Evolutionary conservation across 2,888 invertebrate genomes (phyloP), one percentile per base, ranked within the genome.

Genomic region (Microctonus aethiopoides): DNA sequence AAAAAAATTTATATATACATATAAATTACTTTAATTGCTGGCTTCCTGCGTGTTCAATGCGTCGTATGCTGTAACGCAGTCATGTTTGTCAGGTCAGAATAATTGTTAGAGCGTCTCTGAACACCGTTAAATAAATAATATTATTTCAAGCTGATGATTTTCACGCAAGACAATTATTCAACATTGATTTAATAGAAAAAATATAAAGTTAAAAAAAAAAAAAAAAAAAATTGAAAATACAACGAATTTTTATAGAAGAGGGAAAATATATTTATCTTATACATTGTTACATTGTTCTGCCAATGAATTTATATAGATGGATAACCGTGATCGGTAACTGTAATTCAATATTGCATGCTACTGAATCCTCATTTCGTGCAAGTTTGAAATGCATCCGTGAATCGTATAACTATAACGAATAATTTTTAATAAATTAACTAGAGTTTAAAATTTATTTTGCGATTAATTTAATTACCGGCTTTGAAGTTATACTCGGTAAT

Each of bases 391-490:
- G 71, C 68, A 76, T 74, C 60, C 70, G 65, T 64, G 66, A 60
- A 70, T 72, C 76, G 71, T 68, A 74, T 72, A 46, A 46, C 16
- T 72, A 72, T 72, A 72, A 68, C 62, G 70, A 68, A 72, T 75
- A 76, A 75, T 75, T 72, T 74, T 64, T n/a, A n/a, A 60, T 74
- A 68, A 75, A 74, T 75, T 75, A 68, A 66, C 10, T n/a, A 2
- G 24, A 16, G 22, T 29, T 59, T 22, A 32, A 22, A 64, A 22
- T 63, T 56, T n/a, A 29, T 52, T 7, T 69, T 67, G 34, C 63
- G 62, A 69, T 69, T 52, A 63, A 32, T 72, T 67, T 67, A 68
- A 69, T 67, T 72, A 61, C 56, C 59, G 20, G 46, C 46, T 62
- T n/a, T 46, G 29, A 7, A 9, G 4, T 60, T 72, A 61, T 41